Conservation (phyloP, 2,888 invertebrate genomes). For the Nemotelus nigrinus region DNA sequence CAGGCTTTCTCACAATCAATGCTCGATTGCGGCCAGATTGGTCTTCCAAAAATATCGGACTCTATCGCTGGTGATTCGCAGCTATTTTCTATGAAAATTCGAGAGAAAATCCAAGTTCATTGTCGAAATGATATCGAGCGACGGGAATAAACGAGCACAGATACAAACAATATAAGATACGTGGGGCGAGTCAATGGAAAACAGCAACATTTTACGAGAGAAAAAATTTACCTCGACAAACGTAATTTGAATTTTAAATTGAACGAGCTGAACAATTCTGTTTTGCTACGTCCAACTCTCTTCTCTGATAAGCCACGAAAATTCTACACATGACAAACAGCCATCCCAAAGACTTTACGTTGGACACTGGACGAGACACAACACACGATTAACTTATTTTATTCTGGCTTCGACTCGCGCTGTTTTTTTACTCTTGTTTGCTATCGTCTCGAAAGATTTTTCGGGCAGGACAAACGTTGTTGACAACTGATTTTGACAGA, state of each 20-base stretch:
- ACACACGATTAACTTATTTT: not conserved
- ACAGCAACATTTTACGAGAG: not conserved
- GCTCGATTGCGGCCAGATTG: not conserved
- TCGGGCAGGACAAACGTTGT: not conserved
- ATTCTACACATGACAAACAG: conserved; percentile 24
- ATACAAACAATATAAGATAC: not conserved
- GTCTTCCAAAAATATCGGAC: conserved; percentile 9
- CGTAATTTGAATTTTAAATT: conserved; percentile 21
- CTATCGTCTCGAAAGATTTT: not conserved
- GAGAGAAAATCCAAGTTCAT: conserved; percentile 9
- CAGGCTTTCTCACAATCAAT: not conserved
- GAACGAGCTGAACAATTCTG: not conserved
- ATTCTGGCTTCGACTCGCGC: not conserved
- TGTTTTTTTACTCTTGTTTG: conserved; percentile 16
- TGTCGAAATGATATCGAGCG: conserved; percentile 6
- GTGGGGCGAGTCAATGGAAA: not conserved
- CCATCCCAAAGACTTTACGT: not conserved
- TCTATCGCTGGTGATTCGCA: not conserved
- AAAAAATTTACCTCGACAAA: conserved; percentile 28
- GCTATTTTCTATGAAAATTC: not conserved
- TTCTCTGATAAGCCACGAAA: not conserved
- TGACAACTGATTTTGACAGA: conserved; percentile 39
- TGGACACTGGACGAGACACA: not conserved
- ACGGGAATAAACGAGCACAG: not conserved
- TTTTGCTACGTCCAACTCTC: not conserved